These are phyloP conservation scores for Emys orbicularis DNA, from an alignment of 2,797 vertebrate species.

Conservation along the genomic window DNA sequence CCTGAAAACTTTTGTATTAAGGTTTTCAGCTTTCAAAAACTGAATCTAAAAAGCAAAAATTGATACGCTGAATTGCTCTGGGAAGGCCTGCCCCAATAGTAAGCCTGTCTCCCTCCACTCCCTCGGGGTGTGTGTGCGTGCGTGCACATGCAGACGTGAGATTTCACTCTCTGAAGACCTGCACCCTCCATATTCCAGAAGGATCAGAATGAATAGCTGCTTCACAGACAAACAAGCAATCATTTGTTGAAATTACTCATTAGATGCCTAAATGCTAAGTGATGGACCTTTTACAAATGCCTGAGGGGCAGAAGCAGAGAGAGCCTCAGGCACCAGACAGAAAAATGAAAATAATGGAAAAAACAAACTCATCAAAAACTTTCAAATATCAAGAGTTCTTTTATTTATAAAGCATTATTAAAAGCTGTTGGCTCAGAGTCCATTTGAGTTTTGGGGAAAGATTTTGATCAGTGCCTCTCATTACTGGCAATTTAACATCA, in stretches of 20 bases:
- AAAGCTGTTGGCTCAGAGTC: background rate
- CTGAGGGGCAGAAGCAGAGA: background rate
- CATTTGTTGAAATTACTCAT: background rate
- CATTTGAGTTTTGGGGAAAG: background rate
- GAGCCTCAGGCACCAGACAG: background rate
- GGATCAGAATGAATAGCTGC: background rate
- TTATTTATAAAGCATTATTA: background rate
- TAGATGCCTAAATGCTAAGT: background rate
- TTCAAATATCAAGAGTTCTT: background rate
- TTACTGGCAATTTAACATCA: background rate
- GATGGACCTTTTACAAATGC: background rate
- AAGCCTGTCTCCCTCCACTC: background rate
- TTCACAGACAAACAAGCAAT: background rate
- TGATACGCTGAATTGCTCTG: background rate
- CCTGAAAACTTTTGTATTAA: background rate
- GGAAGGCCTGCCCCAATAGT: background rate
- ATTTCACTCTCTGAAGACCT: rapidly evolving
- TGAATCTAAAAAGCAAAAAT: rapidly evolving
- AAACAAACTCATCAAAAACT: background rate
- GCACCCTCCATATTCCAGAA: background rate
- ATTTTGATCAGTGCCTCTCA: background rate
- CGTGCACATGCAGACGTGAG: background rate
- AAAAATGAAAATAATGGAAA: background rate
- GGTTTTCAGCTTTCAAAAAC: background rate
- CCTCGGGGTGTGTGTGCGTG: background rate